Percentiles rank a stretch among this genome's conserved stretches.
These are phyloP conservation scores for Halichondria panicea DNA, from an alignment of 37 sponge, comb jelly and placozoan species.

Conservation along the genomic window DNA sequence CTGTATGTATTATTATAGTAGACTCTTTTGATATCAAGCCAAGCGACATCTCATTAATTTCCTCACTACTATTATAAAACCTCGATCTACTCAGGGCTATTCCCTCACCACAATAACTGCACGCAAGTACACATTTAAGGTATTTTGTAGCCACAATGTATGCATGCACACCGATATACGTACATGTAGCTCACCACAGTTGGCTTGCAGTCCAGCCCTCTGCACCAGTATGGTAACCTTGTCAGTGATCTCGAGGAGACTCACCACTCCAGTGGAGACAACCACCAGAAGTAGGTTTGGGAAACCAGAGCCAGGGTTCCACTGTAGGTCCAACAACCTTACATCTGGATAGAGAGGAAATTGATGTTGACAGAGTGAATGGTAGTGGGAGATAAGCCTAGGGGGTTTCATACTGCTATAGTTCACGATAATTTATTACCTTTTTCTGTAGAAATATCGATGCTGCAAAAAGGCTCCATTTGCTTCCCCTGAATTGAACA, in stretches of 20 bases:
- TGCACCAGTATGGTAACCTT: not conserved
- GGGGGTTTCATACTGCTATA: no score
- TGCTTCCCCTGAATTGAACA: no score
- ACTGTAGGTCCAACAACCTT: slow-evolving; percentile 23
- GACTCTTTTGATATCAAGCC: no score
- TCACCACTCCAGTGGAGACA: slow-evolving; percentile 35
- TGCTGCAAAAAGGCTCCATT: no score
- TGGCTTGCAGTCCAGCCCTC: slow-evolving; percentile 25
- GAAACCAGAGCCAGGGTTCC: slow-evolving; percentile 32
- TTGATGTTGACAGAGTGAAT: no score
- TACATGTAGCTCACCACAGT: slow-evolving; percentile 16
- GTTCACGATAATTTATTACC: no score
- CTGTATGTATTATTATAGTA: no score
- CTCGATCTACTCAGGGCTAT: not conserved
- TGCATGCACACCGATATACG: not conserved
- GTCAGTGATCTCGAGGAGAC: slow-evolving; percentile 30
- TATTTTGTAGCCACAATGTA: not conserved
- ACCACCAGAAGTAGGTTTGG: slow-evolving; percentile 26
- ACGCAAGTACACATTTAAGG: not conserved
- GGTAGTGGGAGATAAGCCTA: no score
- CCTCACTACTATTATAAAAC: no score
- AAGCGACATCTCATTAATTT: no score
- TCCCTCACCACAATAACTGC: not conserved
- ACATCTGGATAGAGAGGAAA: no score
- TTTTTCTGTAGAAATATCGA: no score